Evolutionary conservation across 2,113 vertebrate species (phyloP), one percentile per base, ranked within the genome.

Genomic region (Rhabdomys dilectus): DNA sequence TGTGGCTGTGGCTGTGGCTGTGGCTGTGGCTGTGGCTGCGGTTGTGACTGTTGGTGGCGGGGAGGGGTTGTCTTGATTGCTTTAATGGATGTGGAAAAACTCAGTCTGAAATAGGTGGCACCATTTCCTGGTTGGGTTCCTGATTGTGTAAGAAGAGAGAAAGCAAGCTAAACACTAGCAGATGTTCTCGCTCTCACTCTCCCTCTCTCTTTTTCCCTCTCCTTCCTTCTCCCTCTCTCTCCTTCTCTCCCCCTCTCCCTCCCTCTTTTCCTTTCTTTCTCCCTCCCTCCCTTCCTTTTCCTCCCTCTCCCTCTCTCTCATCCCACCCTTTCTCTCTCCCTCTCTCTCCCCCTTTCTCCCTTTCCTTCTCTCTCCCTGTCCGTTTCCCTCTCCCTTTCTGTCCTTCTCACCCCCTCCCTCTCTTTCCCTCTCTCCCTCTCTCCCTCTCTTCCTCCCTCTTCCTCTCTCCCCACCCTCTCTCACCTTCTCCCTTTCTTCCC

Each of bases 151-250:
- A 60, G 11, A 82, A n/a, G 7, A 60, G 7, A 82, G 56, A 85
- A 45, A 64, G n/a, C 36, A 85, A 29, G n/a, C n/a, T 64, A 45
- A 85, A 15, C 24, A 31, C n/a, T 45, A 39, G 36, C 3, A 60
- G 22, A 24, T 13, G 13, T 13, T 42, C 81, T 10, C 81, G 5
- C n/a, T 39, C 3, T 1, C 53, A 26, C n/a, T 0, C 1, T 36
- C 70, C 19, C 36, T 39, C 19, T 22, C n/a, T 42, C n/a, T 21
- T n/a, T 42, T 3, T 21, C n/a, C 8, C 19, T 42, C n/a, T 11
- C 2, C 13, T 21, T 39, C 17, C 3, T n/a, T 22, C 7, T 22
- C n/a, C 17, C 8, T 10, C 2, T 2, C 7, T 7, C 70, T n/a
- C 36, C 2, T 7, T 19, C 70, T 21, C 70, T 21, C 70, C 13